A percentile compares a stretch with the other conserved stretches of the same genome.
Conservation (phyloP, 2,113 vertebrate genomes). For the Marmota flaviventris region DNA sequence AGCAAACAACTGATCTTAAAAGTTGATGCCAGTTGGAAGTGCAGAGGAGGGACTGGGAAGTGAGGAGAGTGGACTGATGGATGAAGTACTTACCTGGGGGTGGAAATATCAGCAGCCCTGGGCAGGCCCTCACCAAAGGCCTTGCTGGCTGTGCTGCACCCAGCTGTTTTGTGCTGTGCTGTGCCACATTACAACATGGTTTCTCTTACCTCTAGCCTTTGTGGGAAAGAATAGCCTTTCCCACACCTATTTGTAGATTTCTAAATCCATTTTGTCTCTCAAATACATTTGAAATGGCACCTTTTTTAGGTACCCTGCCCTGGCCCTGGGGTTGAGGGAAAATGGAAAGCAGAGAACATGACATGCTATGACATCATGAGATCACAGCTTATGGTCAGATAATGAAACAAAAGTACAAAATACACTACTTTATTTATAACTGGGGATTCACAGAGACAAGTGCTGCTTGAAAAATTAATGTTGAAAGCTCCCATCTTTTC, state of each 20-base stretch:
- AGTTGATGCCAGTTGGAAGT: background rate
- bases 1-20: background rate
- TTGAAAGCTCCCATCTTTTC: background rate
- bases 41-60: background rate
- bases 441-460: slow-evolving; percentile 1
- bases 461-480: background rate
- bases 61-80: background rate
- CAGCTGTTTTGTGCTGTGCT: background rate
- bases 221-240: background rate
- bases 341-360: background rate
- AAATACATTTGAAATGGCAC: slow-evolving; percentile 12
- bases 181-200: background rate
- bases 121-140: background rate
- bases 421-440: background rate
- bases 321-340: background rate
- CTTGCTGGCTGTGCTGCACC: background rate
- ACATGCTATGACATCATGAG: background rate
- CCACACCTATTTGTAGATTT: slow-evolving; percentile 3
- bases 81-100: background rate
- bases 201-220: background rate
- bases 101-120: background rate
- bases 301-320: background rate
- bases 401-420: slow-evolving; percentile 17
- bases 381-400: background rate
- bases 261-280: background rate